phyloP scores from a whole-genome alignment of 1,140 invertebrate species.

The Venturia canescens region DNA sequence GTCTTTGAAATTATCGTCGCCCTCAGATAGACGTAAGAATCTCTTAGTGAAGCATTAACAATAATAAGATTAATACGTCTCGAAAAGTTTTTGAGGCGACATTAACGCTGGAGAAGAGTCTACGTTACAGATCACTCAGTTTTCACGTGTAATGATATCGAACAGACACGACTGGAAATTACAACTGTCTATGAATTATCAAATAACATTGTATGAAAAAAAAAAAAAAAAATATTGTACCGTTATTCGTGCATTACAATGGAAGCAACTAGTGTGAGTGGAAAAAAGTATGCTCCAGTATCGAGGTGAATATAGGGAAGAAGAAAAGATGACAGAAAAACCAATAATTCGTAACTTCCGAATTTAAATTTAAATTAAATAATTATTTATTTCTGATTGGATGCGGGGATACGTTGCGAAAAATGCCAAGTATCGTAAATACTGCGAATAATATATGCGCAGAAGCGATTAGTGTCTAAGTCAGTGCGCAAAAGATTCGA shows the following conservation, averaged over 20 bases:
- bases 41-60: slow-evolving; percentile 19
- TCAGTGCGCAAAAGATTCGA: neutral
- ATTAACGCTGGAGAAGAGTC: neutral
- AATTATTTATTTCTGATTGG: neutral
- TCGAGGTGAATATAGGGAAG: neutral
- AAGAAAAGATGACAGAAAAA: neutral
- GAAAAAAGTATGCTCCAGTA: slow-evolving; percentile 1
- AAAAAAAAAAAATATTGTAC: neutral
- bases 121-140: slow-evolving; percentile 3
- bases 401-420: neutral
- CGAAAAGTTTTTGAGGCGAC: slow-evolving; percentile 5
- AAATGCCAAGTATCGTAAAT: neutral
- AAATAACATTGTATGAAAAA: neutral
- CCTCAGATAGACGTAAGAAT: slow-evolving; percentile 18
- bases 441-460: neutral
- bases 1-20: slow-evolving; percentile 20
- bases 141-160: slow-evolving; percentile 4
- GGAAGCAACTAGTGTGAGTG: neutral
- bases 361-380: neutral
- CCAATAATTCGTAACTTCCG: neutral
- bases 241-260: neutral
- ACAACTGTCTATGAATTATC: neutral
- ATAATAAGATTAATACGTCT: slow-evolving; percentile 19
- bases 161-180: neutral
- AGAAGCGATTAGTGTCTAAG: neutral